Evolutionary conservation across 2,797 vertebrate species (phyloP), one percentile per base, ranked within the genome.

Genomic region (Acanthurus lineatus): DNA sequence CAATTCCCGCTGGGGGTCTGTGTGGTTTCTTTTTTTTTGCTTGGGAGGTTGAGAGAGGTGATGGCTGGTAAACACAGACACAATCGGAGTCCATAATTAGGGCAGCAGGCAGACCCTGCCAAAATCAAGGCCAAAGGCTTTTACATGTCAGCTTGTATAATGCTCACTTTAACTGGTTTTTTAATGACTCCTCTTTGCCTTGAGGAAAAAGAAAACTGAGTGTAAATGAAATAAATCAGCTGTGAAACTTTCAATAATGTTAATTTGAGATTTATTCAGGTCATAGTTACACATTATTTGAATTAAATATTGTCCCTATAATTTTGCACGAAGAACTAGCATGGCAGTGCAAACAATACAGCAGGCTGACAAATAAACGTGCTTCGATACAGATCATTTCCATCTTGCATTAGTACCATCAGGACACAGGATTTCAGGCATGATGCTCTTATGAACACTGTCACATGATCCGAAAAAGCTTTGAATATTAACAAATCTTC

Each of bases 261-360:
- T 91, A 86, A 93, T 93, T 95, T 93, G 88, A 93, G 87, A 92
- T 97, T 96, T 97, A 97, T 97, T 97, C 88, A 93, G 90, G 88
- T 93, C 94, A 94, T 89, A 89, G 91, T 91, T 87, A 93, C 87
- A 95, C 90, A 89, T 74, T 69, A 63, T 87, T 89, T 92, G 82
- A 92, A 93, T 92, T 89, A 90, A 91, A 93, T 91, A 89, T 58
- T 81, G 67, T 93, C 82, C 90, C 91, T 87, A 88, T 93, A 93
- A 91, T 89, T 83, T 90, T 92, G 89, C 79, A 92, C 93, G 91
- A 91, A 93, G 86, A 93, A 89, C 85, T 95, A 89, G 89, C 90
- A 92, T 91, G 91, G 92, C 93, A 96, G 95, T 95, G 95, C 95
- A 96, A 95, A 95, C 93, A 80, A 88, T 91, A 94, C 91, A 95